These are phyloP conservation scores for Pantherophis vulpinus DNA, from an alignment of 2,797 vertebrate genomes.

Conservation along the genomic window DNA sequence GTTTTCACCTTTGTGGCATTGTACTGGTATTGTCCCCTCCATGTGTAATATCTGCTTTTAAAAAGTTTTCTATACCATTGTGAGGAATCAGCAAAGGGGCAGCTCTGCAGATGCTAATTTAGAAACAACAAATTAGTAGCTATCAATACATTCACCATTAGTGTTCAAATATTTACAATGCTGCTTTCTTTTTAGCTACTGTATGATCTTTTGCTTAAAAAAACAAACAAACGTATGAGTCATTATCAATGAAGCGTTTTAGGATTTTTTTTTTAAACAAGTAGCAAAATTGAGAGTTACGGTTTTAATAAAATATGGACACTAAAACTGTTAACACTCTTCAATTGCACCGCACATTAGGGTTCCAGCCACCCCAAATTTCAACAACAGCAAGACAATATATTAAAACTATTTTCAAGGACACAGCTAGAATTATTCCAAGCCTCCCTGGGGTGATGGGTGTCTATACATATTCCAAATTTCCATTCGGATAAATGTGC, in stretches of 20 bases:
- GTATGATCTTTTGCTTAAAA: not conserved
- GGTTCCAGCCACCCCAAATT: slow-evolving; percentile 18
- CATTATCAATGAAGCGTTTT: not conserved
- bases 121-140: not conserved
- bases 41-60: too few relatives aligned
- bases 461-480: not conserved
- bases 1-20: not conserved
- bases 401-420: slow-evolving; percentile 43
- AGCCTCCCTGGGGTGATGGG: slow-evolving; percentile 1
- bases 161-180: slow-evolving; percentile 1
- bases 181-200: slow-evolving; percentile 9
- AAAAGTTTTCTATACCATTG: not conserved
- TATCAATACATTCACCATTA: slow-evolving; percentile 2
- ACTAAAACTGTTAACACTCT: slow-evolving; percentile 24
- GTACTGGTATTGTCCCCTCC: not conserved
- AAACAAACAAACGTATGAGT: not conserved
- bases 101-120: not conserved
- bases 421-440: slow-evolving; percentile 43
- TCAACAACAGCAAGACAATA: slow-evolving; percentile 41
- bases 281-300: not conserved
- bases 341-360: not conserved
- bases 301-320: slow-evolving; percentile 5
- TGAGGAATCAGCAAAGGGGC: not conserved
- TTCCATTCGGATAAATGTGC: slow-evolving; percentile 54
- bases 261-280: not conserved